Conservation (phyloP, 2,113 vertebrate species). For the Paedocypris sp. region DNA sequence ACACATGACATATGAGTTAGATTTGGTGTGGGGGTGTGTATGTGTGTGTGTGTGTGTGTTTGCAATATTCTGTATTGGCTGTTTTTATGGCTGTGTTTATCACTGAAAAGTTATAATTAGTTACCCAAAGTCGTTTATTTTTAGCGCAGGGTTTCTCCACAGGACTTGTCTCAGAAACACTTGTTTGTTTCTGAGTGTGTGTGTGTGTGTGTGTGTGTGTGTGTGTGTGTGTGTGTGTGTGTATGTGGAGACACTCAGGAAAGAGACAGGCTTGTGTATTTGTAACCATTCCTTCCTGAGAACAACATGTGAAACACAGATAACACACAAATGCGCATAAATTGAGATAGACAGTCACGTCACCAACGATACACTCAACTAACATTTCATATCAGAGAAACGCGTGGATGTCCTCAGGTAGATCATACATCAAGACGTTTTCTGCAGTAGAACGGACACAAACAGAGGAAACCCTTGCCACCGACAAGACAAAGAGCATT, state of each 20-base stretch:
- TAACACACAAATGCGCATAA: conserved; percentile 15
- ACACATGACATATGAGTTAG: no score
- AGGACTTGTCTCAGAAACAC: background rate
- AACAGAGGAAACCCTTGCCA: no score
- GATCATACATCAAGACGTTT: no score
- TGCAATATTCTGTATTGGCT: no score
- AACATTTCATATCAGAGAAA: no score
- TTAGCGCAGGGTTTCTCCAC: background rate
- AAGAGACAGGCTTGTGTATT: conserved; percentile 27
- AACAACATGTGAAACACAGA: conserved; percentile 27
- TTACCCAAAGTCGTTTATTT: conserved; percentile 3
- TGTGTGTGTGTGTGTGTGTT: no score
- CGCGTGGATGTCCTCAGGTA: no score
- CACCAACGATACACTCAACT: no score
- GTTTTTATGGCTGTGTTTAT: background rate
- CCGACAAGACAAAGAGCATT: no score
- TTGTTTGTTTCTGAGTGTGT: background rate
- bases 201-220: conserved; percentile 4
- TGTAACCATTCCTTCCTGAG: conserved; percentile 30
- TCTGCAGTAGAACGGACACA: no score
- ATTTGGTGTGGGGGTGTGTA: no score
- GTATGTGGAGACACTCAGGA: conserved; percentile 16
- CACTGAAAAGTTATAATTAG: background rate
- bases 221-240: background rate
- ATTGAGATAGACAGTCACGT: no score